phyloP scores from a whole-genome alignment of 2,888 invertebrate species.

The Eupithecia centaureata region DNA sequence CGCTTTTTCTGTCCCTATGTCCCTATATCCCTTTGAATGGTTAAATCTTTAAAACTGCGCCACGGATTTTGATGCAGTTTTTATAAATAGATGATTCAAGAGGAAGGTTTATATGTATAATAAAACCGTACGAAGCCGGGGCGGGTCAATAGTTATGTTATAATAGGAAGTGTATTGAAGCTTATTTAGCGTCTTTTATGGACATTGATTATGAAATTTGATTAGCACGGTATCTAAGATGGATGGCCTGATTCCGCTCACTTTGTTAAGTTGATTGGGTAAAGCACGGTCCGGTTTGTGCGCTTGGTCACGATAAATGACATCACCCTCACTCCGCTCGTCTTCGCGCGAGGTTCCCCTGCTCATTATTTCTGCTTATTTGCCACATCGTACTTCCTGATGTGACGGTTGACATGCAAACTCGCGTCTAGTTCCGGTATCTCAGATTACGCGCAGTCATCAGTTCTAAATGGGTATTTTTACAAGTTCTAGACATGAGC shows the following conservation, averaged over 20 bases:
- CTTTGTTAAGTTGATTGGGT: constrained; percentile 12
- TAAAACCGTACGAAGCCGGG: too few relatives aligned
- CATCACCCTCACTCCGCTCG: constrained; percentile 35
- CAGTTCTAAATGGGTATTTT: constrained; percentile 4
- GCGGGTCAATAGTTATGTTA: too few relatives aligned
- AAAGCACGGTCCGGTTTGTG: constrained; percentile 7
- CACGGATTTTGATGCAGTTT: too few relatives aligned
- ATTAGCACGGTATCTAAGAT: constrained; percentile 11
- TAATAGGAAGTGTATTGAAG: constrained; percentile 15
- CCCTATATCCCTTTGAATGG: too few relatives aligned
- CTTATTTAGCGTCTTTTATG: constrained; percentile 3
- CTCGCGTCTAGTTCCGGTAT: constrained; percentile 26
- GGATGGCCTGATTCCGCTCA: constrained; percentile 1
- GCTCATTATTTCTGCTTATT: constrained; percentile 40
- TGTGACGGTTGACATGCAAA: constrained; percentile 34
- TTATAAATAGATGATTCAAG: too few relatives aligned
- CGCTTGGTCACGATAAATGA: constrained; percentile 39
- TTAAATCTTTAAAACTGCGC: too few relatives aligned
- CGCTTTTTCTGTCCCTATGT: too few relatives aligned
- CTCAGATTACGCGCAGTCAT: constrained; percentile 6
- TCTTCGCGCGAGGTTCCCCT: constrained; percentile 37
- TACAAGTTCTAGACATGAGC: too few relatives aligned
- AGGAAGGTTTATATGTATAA: too few relatives aligned
- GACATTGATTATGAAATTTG: constrained; percentile 7
- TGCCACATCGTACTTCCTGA: constrained; percentile 40